A percentile compares a stretch with the other conserved stretches of the same genome.
These are phyloP conservation scores for Tetramorium simillimum DNA, from an alignment of 1,140 invertebrate genomes.

Conservation along the genomic window DNA sequence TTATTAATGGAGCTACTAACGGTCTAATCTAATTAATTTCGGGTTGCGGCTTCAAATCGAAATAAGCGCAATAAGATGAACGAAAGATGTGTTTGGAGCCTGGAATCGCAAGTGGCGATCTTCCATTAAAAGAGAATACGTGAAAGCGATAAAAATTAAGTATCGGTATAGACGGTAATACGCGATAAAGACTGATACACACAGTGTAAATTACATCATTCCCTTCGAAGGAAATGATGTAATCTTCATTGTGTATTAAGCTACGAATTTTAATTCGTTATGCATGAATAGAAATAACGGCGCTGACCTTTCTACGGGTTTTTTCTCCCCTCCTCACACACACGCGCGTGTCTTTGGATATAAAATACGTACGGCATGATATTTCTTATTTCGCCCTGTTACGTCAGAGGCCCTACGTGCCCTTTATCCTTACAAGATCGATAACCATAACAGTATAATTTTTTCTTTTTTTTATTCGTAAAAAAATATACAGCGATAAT, in stretches of 20 bases:
- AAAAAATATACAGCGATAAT: too few species aligned
- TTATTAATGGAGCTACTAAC: neutral
- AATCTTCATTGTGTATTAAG: neutral
- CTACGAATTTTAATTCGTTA: constrained; percentile 13
- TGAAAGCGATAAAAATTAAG: neutral
- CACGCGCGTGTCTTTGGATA: neutral
- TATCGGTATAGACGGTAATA: neutral
- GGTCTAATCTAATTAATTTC: too few species aligned
- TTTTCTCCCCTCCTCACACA: neutral
- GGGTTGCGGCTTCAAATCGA: neutral
- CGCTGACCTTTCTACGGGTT: neutral
- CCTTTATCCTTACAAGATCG: neutral
- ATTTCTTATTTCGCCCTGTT: neutral
- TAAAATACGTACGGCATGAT: neutral
- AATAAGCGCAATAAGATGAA: neutral
- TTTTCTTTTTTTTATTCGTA: too few species aligned
- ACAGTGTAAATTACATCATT: neutral
- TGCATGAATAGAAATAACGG: neutral
- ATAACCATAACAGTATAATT: neutral
- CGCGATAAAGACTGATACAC: neutral
- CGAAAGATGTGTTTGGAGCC: too few species aligned
- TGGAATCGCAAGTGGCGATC: too few species aligned
- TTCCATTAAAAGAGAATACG: neutral
- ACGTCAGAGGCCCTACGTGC: neutral
- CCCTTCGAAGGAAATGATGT: neutral